These are phyloP conservation scores for Platycheirus albimanus DNA, from an alignment of 2,888 invertebrate genomes.

Conservation along the genomic window DNA sequence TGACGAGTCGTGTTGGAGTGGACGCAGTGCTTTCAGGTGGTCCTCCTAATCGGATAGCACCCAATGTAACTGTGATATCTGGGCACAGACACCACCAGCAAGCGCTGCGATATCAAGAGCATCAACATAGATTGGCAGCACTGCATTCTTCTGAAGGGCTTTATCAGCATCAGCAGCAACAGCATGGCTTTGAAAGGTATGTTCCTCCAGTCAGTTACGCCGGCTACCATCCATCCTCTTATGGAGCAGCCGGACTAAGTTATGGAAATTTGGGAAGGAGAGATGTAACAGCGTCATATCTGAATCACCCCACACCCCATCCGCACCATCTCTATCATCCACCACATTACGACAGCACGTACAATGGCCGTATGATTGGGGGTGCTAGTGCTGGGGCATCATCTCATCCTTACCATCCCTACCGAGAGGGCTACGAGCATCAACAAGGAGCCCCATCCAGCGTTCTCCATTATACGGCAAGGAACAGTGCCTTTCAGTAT, in stretches of 20 bases:
- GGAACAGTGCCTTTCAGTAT: conserved; percentile 64
- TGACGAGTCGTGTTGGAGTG: conserved; percentile 59
- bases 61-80: conserved; percentile 57
- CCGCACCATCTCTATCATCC: conserved; percentile 64
- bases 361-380: conserved; percentile 73
- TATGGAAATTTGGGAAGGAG: conserved; percentile 60
- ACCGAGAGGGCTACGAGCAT: conserved; percentile 58
- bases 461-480: conserved; percentile 79
- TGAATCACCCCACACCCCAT: conserved; percentile 51
- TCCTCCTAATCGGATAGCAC: conserved; percentile 65
- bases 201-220: conserved; percentile 46
- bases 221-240: conserved; percentile 43
- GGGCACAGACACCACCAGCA: conserved; percentile 65
- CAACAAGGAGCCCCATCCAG: conserved; percentile 79
- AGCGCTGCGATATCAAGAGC: conserved; percentile 59
- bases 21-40: conserved; percentile 60
- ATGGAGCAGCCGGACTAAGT: conserved; percentile 37
- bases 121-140: conserved; percentile 61
- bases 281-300: conserved; percentile 41
- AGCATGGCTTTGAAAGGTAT: conserved; percentile 63
- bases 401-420: conserved; percentile 66
- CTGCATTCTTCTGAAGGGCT: conserved; percentile 60
- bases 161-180: conserved; percentile 63
- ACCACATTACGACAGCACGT: conserved; percentile 71
- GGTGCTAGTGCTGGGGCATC: conserved; percentile 52